Base-by-base conservation (phyloP, 1,140 invertebrate species). In the Hycleus phaleratus region DNA sequence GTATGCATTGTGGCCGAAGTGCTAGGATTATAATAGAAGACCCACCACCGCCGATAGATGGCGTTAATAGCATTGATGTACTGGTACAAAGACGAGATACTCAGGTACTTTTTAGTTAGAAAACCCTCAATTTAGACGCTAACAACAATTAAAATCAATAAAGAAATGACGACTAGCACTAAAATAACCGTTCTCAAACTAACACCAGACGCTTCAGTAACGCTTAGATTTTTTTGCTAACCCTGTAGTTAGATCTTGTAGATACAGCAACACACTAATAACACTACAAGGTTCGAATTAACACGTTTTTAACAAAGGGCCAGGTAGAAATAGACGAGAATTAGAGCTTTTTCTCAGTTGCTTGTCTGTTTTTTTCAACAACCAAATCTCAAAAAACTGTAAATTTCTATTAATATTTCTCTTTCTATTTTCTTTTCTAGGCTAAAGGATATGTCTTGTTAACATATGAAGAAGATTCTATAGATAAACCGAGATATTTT, bases 11-110 rank as follows among this genome's bases (percentile, higher is more conserved):
- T 54, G 44, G 55, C 49, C 60, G 65, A 60, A 58, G 67, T 47
- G 54, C 57, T 38, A 58, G 67, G 52, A 56, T 68, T 57, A 9
- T 61, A 12, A 68, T 70, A 50, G 68, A 69, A 46, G 60, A 68
- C 53, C 62, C 62, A 38, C 66, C 69, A 4, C 67, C 68, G 45
- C 49, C 59, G n/a, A 57, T 70, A 50, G 70, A 73, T 24, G 65
- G 63, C 11, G 68, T 73, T 38, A 70, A 71, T 59, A 73, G 71
- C 54, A 72, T 73, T 56, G 72, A 73, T 60, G 71, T 71, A 26
- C 58, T 73, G 12, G 71, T 73, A 11, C 71, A 73, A 53, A 68
- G 71, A 58, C 65, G 69, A 62, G 72, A 72, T 49, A 72, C 68
- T 9, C 68, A 71, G 66, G 71, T 73, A 63, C 40, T 64, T 56